Conservation (phyloP, 2,888 invertebrate genomes). For the Synanthedon tipuliformis region DNA sequence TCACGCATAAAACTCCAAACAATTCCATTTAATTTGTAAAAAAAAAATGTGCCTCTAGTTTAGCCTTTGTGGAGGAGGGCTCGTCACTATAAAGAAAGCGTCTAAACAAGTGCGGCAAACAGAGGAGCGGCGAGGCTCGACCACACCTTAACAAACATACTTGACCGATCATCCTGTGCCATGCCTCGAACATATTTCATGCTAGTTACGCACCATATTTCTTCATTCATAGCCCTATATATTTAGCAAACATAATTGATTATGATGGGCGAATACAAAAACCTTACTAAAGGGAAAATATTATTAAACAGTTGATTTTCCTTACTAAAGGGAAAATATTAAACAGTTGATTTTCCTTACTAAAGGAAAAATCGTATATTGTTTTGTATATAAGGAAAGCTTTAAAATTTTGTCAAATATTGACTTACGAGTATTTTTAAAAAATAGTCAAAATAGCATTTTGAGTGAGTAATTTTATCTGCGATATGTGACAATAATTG, state of each 20-base stretch:
- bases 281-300: no score
- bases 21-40: no score
- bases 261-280: constrained; percentile 3
- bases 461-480: no score
- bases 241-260: constrained; percentile 15
- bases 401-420: no score
- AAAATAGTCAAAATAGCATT: no score
- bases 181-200: constrained; percentile 8
- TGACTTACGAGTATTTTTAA: no score
- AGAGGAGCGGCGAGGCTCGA: constrained; percentile 45
- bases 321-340: no score
- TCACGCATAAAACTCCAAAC: no score
- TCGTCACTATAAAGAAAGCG: constrained; percentile 53
- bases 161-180: constrained; percentile 53
- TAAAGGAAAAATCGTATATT: no score
- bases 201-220: constrained; percentile 3
- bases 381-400: no score
- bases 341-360: neutral
- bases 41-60: no score
- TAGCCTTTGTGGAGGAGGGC: neutral
- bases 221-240: constrained; percentile 15
- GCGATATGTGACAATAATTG: no score
- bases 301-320: neutral
- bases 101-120: constrained; percentile 52
- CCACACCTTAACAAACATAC: constrained; percentile 39